phyloP scores from a whole-genome alignment of 1,140 invertebrate species.

The Halyomorpha halys region DNA sequence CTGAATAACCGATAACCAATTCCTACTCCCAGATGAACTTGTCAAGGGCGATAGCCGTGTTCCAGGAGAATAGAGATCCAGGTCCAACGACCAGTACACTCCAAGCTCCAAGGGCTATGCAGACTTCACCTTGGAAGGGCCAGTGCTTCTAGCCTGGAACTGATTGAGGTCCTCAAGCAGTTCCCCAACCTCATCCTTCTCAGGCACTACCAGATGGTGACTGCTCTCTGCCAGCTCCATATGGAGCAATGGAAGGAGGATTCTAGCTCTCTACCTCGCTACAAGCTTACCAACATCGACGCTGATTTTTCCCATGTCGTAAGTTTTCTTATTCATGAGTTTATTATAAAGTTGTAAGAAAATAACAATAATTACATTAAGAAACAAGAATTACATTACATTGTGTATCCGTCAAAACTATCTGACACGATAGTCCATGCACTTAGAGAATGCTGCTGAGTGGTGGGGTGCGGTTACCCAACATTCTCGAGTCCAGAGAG shows the following conservation, averaged over 20 bases:
- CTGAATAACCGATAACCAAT: too few relatives aligned
- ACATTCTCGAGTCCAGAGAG: too few relatives aligned
- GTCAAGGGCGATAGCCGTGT: too few relatives aligned
- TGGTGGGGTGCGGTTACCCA: too few relatives aligned
- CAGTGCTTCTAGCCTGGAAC: conserved; percentile 25
- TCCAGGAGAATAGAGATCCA: too few relatives aligned
- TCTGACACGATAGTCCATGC: too few relatives aligned
- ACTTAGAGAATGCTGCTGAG: too few relatives aligned
- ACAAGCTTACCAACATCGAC: conserved; percentile 32
- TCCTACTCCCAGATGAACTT: too few relatives aligned
- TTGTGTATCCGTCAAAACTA: too few relatives aligned
- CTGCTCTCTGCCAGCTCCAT: conserved; percentile 31
- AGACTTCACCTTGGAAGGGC: conserved; percentile 32
- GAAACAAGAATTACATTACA: too few relatives aligned
- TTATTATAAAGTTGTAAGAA: too few relatives aligned
- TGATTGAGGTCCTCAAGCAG: conserved; percentile 27
- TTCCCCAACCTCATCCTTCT: conserved; percentile 29
- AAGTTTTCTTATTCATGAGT: conserved; percentile 11
- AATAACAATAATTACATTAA: too few relatives aligned
- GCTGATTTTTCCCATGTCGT: conserved; percentile 35
- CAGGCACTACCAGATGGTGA: conserved; percentile 33
- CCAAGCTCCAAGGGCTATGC: conserved; percentile 16
- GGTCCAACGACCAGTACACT: not conserved
- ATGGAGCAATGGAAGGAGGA: conserved; percentile 28
- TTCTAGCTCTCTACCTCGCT: conserved; percentile 24